phyloP scores from a whole-genome alignment of 2,888 invertebrate genomes.

The Quadriops clusia region DNA sequence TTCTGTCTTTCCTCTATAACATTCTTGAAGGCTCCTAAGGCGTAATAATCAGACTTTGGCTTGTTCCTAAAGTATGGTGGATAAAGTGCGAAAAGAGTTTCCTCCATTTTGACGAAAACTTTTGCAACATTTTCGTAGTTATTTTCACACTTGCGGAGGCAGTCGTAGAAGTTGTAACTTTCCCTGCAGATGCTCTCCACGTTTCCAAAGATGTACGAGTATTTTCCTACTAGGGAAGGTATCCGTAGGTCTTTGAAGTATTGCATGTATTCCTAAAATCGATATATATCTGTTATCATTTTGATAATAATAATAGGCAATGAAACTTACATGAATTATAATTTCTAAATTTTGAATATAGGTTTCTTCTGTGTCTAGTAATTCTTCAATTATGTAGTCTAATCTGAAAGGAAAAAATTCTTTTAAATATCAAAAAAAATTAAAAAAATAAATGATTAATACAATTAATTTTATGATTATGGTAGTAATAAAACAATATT shows the following conservation, averaged over 20 bases:
- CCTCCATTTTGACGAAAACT: constrained; percentile 28
- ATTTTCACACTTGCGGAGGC: constrained; percentile 19
- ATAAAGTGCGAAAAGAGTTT: constrained; percentile 28
- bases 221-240: constrained; percentile 1
- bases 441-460: too few species aligned
- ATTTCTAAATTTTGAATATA: constrained; percentile 27
- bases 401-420: constrained; percentile 19
- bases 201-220: constrained; percentile 25
- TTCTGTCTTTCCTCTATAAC: constrained; percentile 34
- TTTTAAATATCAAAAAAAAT: not conserved
- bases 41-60: constrained; percentile 25
- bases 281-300: not conserved
- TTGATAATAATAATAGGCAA: constrained; percentile 2
- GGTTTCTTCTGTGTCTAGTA: constrained; percentile 28
- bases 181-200: constrained; percentile 23
- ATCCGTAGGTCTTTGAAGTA: constrained; percentile 19
- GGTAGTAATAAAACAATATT: too few species aligned
- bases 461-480: too few species aligned
- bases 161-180: constrained; percentile 23
- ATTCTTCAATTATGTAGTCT: constrained; percentile 28
- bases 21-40: constrained; percentile 21
- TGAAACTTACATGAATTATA: constrained; percentile 15
- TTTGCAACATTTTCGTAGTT: constrained; percentile 22
- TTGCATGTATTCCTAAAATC: constrained; percentile 27
- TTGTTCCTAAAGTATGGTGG: constrained; percentile 31